Evolutionary conservation across 1,140 invertebrate species (phyloP), one percentile per base, ranked within the genome.

Genomic region (Saccostrea glomerata): DNA sequence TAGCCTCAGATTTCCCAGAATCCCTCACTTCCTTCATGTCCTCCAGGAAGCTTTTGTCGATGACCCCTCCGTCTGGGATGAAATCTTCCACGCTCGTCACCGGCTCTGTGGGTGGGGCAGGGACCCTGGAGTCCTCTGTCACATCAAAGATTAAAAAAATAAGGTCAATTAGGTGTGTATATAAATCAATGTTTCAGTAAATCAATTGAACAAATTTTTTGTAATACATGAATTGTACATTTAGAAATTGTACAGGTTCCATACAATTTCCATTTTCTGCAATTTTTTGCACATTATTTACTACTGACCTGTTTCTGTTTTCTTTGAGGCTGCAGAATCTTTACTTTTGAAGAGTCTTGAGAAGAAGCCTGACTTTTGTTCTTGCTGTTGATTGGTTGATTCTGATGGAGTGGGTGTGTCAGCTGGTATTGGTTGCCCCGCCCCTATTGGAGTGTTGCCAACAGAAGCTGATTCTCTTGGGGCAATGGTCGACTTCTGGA

Each of bases 41-140:
- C 90, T 98, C 97, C 55, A 98, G 95, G 94, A 98, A 98, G 30
- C 97, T 97, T 92, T 96, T 96, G 93, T 98, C 97, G 15, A 98
- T 93, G 56, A 96, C 96, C 15, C 97, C 97, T n/a, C 91, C 92
- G 73, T 97, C 97, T 15, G 97, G 97, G 77, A 98, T 97, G 96
- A 98, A 98, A 93, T 98, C 98, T 90, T 98, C 98, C 25, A 98
- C 96, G 89, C 96, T 97, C 13, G 93, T 92, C 20, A 95, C 93
- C 17, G 89, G 17, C 9, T 47, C 82, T 23, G 47, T 55, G 20
- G 82, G 82, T 17, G 25, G 25, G 25, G 36, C 54, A 2, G 40
- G 82, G n/a, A 54, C 82, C 11, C 11, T 20, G 6, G 82, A 56
- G 23, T 54, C 82, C 20, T 56, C 82, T 84, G 30, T 54, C 11